Percentiles rank a stretch among this genome's conserved stretches.
phyloP scores from a whole-genome alignment of 53 echinoderm and acorn worm species.

The Zoroaster sp. region DNA sequence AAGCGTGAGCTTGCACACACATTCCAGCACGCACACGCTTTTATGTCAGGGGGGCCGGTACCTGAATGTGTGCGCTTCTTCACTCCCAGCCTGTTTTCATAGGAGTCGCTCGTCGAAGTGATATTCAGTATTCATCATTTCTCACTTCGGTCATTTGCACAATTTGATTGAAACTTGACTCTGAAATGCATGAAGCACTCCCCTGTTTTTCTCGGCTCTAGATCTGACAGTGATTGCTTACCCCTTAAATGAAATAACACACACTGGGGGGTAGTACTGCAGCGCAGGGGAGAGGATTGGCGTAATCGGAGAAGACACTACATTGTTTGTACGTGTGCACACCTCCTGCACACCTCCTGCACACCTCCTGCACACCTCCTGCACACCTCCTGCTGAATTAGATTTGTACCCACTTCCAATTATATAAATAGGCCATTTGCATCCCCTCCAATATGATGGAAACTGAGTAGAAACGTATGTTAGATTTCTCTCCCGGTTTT shows the following conservation, averaged over 20 bases:
- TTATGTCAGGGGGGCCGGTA: not conserved
- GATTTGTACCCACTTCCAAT: not conserved
- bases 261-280: too few species aligned
- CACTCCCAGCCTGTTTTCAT: not conserved
- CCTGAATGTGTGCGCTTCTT: not conserved
- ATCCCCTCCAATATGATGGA: not conserved
- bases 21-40: not conserved
- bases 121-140: not conserved
- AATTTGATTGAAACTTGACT: constrained; percentile 43
- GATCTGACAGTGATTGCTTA: constrained; percentile 1
- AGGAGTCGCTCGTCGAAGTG: not conserved
- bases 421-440: not conserved
- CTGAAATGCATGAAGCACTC: not conserved
- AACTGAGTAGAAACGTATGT: not conserved
- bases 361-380: too few species aligned
- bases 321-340: not conserved
- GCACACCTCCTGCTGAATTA: not conserved
- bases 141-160: not conserved
- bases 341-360: too few species aligned
- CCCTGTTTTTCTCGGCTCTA: too few species aligned
- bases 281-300: not conserved
- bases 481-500: not conserved
- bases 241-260: not conserved
- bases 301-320: too few species aligned
- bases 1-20: not conserved